phyloP scores from a whole-genome alignment of 2,113 vertebrate species.

The Thamnophis sirtalis region DNA sequence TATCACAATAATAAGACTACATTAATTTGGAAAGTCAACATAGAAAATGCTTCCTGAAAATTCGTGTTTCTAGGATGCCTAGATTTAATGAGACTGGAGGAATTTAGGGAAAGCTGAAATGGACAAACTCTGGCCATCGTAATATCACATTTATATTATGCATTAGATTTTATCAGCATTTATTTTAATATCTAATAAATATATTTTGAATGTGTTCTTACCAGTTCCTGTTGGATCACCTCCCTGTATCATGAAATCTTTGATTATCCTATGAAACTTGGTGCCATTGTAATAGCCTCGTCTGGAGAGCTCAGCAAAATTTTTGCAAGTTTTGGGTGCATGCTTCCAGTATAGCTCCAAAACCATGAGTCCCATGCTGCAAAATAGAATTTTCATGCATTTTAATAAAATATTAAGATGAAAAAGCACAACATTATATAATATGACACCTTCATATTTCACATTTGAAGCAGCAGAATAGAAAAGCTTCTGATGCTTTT shows the following conservation, averaged over 20 bases:
- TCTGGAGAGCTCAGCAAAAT: conserved; percentile 87
- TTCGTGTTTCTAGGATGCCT: not conserved
- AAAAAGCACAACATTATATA: not conserved
- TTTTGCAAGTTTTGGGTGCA: conserved; percentile 88
- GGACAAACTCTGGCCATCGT: not conserved
- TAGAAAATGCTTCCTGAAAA: not conserved
- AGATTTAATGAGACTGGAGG: not conserved
- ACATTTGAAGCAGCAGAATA: not conserved
- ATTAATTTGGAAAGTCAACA: not conserved
- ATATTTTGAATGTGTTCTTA: conserved; percentile 33
- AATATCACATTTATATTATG: not conserved
- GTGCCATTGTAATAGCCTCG: conserved; percentile 91
- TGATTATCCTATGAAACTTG: conserved; percentile 92
- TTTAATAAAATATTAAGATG: not conserved
- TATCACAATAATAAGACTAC: conserved; percentile 39
- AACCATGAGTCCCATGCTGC: conserved; percentile 85
- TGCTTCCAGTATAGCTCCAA: conserved; percentile 94
- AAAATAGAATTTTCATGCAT: not conserved
- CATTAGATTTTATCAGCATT: not conserved
- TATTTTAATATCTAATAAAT: not conserved
- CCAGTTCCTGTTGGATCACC: conserved; percentile 95
- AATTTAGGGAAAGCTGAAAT: not conserved
- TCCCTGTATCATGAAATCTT: conserved; percentile 95
- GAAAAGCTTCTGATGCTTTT: not conserved
- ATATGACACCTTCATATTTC: not conserved